Evolutionary conservation across 2,888 invertebrate genomes (phyloP).

Genomic region (Pegoplata infirma): DNA sequence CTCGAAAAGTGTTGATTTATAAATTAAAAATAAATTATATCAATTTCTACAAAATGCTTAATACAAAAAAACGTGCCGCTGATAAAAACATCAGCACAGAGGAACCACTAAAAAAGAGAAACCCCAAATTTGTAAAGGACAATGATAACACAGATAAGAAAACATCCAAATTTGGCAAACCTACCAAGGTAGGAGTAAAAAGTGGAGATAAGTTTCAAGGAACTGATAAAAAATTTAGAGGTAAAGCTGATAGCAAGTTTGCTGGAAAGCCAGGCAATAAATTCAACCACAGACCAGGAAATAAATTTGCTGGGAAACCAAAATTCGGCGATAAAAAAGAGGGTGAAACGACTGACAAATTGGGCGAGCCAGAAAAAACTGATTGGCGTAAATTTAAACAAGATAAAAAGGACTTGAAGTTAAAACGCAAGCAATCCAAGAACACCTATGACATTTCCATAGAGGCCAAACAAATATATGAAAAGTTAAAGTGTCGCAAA

Average conservation of each 20-base stretch:
- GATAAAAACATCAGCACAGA: constrained; percentile 44
- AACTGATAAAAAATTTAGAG: constrained; percentile 22
- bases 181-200: constrained; percentile 13
- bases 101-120: constrained; percentile 54
- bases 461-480: constrained; percentile 82
- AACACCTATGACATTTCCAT: constrained; percentile 79
- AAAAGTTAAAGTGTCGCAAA: constrained; percentile 78
- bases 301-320: constrained; percentile 56
- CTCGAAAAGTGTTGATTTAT: not conserved
- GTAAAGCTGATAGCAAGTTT: constrained; percentile 33
- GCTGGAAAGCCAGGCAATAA: constrained; percentile 36
- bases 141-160: constrained; percentile 21
- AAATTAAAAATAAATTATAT: constrained; percentile 10
- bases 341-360: constrained; percentile 26
- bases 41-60: constrained; percentile 52
- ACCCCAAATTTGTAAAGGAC: constrained; percentile 7
- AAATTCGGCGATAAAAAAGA: constrained; percentile 30
- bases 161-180: constrained; percentile 54
- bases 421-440: constrained; percentile 81
- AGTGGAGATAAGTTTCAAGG: constrained; percentile 23
- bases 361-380: constrained; percentile 79
- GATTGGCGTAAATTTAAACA: constrained; percentile 88
- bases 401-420: constrained; percentile 85
- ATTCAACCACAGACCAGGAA: constrained; percentile 30
- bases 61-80: constrained; percentile 57